A percentile compares a stretch with the other conserved stretches of the same genome.
These are phyloP conservation scores for Rhinoderma darwinii DNA, from an alignment of 2,113 vertebrate species.

Conservation along the genomic window DNA sequence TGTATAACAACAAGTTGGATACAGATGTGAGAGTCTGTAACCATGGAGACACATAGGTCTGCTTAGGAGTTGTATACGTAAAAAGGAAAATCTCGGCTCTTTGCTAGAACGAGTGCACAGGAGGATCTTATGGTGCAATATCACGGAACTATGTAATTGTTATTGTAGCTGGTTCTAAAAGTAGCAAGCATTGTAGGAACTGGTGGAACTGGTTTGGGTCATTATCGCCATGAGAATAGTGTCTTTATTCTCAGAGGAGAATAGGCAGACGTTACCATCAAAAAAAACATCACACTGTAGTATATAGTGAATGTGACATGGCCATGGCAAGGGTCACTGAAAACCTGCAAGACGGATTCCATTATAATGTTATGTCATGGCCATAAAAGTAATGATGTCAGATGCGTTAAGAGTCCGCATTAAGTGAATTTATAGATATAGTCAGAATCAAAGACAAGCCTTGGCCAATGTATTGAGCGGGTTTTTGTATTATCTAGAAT, in stretches of 20 bases:
- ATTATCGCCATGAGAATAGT: neutral
- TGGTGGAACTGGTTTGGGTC: neutral
- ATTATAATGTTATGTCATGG: neutral
- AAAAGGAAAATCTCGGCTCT: too few species aligned
- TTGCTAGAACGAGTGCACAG: neutral
- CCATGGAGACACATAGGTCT: too few species aligned
- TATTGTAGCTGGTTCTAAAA: neutral
- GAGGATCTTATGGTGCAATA: neutral
- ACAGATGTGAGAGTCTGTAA: too few species aligned
- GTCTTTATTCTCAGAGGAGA: neutral
- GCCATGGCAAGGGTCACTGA: neutral
- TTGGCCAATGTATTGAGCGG: too few species aligned
- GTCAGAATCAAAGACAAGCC: too few species aligned
- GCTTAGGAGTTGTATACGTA: too few species aligned
- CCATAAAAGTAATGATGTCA: neutral
- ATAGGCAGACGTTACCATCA: neutral
- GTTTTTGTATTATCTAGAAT: too few species aligned
- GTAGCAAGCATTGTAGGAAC: neutral
- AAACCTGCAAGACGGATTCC: too few species aligned
- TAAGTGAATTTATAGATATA: too few species aligned
- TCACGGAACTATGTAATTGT: neutral
- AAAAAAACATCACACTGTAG: neutral
- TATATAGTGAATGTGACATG: neutral
- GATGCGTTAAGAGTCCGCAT: too few species aligned
- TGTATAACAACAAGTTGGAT: too few species aligned